Conservation (phyloP, 2,888 invertebrate species). For the Sphinx pinastri region DNA sequence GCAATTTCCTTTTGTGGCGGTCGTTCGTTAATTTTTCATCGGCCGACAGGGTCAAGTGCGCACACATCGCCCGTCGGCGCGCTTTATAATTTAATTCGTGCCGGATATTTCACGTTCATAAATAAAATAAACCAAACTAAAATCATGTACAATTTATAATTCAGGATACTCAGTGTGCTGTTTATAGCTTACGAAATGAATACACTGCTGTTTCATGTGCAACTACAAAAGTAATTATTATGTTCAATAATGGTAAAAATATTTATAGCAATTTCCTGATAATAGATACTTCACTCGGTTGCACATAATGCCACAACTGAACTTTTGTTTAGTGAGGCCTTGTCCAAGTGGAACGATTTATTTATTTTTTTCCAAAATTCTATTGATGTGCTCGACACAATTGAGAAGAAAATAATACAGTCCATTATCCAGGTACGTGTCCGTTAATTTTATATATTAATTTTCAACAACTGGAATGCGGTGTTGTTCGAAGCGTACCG, state of each 20-base stretch:
- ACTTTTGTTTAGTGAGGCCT: too few relatives aligned
- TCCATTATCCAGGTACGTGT: slow-evolving; percentile 1
- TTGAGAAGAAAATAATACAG: slow-evolving; percentile 5
- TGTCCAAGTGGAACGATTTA: not conserved
- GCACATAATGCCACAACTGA: too few relatives aligned
- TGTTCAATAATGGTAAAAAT: too few relatives aligned
- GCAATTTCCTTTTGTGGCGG: slow-evolving; percentile 71
- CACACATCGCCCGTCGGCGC: slow-evolving; percentile 44
- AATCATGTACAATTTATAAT: slow-evolving; percentile 56
- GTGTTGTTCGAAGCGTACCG: slow-evolving; percentile 39
- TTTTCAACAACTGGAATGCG: slow-evolving; percentile 21
- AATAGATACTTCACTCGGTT: too few relatives aligned
- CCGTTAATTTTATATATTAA: slow-evolving; percentile 21
- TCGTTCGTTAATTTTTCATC: slow-evolving; percentile 73
- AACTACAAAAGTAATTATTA: too few relatives aligned
- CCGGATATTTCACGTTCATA: slow-evolving; percentile 59
- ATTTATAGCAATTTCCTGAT: too few relatives aligned
- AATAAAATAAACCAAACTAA: slow-evolving; percentile 61
- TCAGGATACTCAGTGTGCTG: slow-evolving; percentile 40
- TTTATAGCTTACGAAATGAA: slow-evolving; percentile 47
- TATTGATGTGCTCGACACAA: not conserved
- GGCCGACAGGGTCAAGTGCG: slow-evolving; percentile 57
- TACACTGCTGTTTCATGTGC: slow-evolving; percentile 35
- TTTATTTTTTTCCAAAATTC: not conserved
- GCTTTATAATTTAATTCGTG: slow-evolving; percentile 63